A percentile compares a stretch with the other conserved stretches of the same genome.
Evolutionary conservation across 2,888 invertebrate species (phyloP).

Genomic region (Noctuana brunneofusca): DNA sequence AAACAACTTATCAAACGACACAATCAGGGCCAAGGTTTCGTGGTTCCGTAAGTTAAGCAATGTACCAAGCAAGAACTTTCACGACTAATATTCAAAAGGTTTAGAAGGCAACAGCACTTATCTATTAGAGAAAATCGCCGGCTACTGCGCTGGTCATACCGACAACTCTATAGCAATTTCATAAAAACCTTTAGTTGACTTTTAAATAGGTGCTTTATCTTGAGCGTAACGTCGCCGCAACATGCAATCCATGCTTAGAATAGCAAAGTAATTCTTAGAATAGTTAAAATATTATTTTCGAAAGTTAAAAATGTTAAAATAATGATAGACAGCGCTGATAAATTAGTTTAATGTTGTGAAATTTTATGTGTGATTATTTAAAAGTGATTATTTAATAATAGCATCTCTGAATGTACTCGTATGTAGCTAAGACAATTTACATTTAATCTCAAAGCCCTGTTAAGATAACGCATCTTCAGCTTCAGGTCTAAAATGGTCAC

Average conservation of each 20-base stretch:
- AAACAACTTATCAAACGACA: slow-evolving; percentile 2
- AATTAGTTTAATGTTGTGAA: too few species aligned
- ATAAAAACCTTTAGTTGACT: slow-evolving; percentile 19
- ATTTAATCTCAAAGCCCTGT: too few species aligned
- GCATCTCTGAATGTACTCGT: too few species aligned
- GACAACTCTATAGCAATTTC: slow-evolving; percentile 11
- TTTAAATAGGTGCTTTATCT: slow-evolving; percentile 16
- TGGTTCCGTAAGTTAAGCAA: background rate
- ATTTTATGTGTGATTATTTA: too few species aligned
- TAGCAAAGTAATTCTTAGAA: background rate
- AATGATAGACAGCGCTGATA: too few species aligned
- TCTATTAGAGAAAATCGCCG: slow-evolving; percentile 16
- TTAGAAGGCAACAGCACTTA: background rate
- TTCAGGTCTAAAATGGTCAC: too few species aligned
- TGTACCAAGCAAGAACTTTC: slow-evolving; percentile 1
- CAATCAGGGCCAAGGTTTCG: slow-evolving; percentile 12
- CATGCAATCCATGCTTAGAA: background rate
- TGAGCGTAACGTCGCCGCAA: background rate
- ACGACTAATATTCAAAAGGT: slow-evolving; percentile 18
- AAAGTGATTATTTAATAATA: too few species aligned
- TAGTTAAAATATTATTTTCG: too few species aligned
- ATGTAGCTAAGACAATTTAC: too few species aligned
- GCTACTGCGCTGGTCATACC: slow-evolving; percentile 4
- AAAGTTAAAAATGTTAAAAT: too few species aligned
- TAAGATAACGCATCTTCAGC: too few species aligned